phyloP scores from a whole-genome alignment of 2,797 vertebrate genomes.

The Urophycis tenuis region DNA sequence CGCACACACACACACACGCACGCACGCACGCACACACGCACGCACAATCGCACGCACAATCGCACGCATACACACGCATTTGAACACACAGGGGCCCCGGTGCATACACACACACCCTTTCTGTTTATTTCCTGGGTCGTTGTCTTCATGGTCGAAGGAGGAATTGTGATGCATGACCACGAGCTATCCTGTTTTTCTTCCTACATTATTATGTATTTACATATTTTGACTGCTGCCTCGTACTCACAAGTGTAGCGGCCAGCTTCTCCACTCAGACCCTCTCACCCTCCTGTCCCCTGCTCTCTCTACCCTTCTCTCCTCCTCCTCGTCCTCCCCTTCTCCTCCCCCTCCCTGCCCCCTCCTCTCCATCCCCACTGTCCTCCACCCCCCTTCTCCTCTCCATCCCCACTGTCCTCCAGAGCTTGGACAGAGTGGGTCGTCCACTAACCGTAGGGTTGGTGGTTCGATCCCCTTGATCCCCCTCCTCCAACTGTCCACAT shows the following conservation, averaged over 20 bases:
- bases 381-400: no score
- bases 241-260: neutral
- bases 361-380: no score
- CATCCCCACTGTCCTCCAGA: no score
- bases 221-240: neutral
- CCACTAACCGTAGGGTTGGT: no score
- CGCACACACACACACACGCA: neutral
- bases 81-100: no score
- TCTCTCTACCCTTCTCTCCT: neutral
- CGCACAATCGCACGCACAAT: slow-evolving; percentile 4
- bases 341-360: no score
- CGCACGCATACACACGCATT: neutral
- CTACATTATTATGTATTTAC: neutral
- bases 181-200: neutral
- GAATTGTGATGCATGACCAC: neutral
- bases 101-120: neutral
- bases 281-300: neutral
- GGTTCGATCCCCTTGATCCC: no score
- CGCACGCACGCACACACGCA: neutral
- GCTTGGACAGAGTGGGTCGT: no score
- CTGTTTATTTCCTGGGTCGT: neutral
- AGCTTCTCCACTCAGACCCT: neutral
- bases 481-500: no score
- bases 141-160: neutral
- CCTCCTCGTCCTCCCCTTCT: no score